A percentile compares a stretch with the other conserved stretches of the same genome.
phyloP scores from a whole-genome alignment of 2,113 vertebrate genomes.

The Salminus brasiliensis region DNA sequence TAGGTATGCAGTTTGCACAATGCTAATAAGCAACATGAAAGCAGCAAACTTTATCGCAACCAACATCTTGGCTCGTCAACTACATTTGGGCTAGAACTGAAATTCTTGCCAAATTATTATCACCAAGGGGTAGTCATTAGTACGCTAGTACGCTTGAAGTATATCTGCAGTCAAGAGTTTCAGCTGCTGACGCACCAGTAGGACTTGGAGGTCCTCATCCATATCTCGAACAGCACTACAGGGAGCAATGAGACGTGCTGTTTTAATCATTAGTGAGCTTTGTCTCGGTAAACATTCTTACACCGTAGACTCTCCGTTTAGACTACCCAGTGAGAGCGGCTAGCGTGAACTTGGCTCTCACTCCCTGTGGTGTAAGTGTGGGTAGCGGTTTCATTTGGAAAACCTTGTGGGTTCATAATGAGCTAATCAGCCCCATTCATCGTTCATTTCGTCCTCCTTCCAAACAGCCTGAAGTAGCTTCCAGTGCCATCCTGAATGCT shows the following conservation, averaged over 20 bases:
- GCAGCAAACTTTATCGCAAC: too few species aligned
- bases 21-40: too few species aligned
- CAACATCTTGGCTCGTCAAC: too few species aligned
- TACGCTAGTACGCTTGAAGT: neutral
- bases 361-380: neutral
- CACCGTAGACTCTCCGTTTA: neutral
- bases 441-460: neutral
- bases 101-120: neutral
- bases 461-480: neutral
- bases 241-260: neutral
- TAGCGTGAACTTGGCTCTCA: neutral
- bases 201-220: neutral
- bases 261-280: neutral
- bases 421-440: constrained; percentile 12
- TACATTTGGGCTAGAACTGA: neutral
- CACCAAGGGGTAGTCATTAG: neutral
- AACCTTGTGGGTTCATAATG: neutral
- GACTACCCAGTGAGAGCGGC: neutral
- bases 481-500: neutral
- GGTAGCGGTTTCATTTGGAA: neutral
- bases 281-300: neutral
- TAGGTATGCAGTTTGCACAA: too few species aligned
- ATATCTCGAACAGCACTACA: neutral
- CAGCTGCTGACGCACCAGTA: neutral
- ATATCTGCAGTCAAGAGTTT: neutral